Conservation (phyloP, 2,797 vertebrate species). For the Martes flavigula region DNA sequence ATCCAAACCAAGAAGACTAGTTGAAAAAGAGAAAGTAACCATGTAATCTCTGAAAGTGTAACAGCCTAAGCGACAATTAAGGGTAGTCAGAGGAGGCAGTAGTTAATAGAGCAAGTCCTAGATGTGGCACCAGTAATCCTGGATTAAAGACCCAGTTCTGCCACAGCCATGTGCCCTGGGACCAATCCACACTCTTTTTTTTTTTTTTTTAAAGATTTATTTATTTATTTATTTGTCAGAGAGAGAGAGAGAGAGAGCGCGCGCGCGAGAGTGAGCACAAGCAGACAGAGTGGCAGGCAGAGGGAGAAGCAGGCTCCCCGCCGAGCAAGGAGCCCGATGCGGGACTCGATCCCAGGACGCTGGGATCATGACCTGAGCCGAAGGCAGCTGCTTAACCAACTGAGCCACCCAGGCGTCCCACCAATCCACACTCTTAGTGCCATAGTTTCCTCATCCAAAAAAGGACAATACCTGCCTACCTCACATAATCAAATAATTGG, state of each 20-base stretch:
- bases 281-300: no score
- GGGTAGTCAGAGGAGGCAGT: background rate
- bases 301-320: no score
- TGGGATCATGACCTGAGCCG: no score
- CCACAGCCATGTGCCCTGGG: background rate
- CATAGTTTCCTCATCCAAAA: background rate
- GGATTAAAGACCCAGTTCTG: background rate
- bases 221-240: no score
- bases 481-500: background rate
- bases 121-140: background rate
- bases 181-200: background rate
- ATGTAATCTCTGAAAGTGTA: background rate
- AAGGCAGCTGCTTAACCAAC: no score
- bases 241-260: no score
- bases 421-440: background rate
- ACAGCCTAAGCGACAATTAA: background rate
- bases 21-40: conserved; percentile 1
- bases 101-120: background rate
- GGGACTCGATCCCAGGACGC: no score
- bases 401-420: no score
- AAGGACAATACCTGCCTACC: background rate
- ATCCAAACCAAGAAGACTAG: background rate
- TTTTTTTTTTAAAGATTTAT: no score
- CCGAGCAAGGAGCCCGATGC: no score
- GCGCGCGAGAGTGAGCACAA: no score